Base-by-base conservation (phyloP, 2,797 vertebrate species). In the Clarias pachynema region DNA sequence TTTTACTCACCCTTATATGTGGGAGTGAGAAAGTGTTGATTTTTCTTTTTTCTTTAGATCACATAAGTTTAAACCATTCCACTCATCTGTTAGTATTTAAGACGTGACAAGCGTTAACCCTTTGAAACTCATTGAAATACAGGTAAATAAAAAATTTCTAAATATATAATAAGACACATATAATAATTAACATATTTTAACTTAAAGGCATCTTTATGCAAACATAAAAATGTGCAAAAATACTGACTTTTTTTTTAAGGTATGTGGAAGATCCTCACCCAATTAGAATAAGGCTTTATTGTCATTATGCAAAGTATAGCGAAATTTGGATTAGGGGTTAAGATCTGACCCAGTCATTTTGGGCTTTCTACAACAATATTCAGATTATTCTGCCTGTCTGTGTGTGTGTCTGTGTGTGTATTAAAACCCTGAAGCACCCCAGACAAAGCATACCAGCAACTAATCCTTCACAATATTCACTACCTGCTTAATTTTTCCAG, bases 391-490 rank as follows among this genome's bases (percentile, higher is more conserved):
- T 62, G 29, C 40, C 40, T 75, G 82, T 84, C 44, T 49, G 44
- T 49, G 44, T 10, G 44, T 44, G 44, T 40, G 40, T 40, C 7
- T 40, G 40, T 66, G 26, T 57, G 44, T 53, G 29, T 66, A 65
- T 29, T 77, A 75, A 29, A 40, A 40, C 40, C n/a, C 69, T 59
- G 24, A 62, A 79, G 77, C 65, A 63, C 70, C n/a, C 31, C 44
- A 57, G 26, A 80, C 65, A 65, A 78, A 73, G 68, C 60, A 77
- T n/a, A 44, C 44, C 72, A 74, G 80, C 80, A 82, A n/a, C 34
- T 59, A 69, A 70, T 79, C 63, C 83, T 78, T 69, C n/a, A 53
- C 8, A 49, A 84, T 84, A 86, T 87, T 84, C 56, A 86, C 84
- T 85, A 86, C 78, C 83, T 78, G 68, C 77, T 65, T 80, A 16